phyloP scores from a whole-genome alignment of 1,140 invertebrate genomes.

The Matsumurasca onukii region DNA sequence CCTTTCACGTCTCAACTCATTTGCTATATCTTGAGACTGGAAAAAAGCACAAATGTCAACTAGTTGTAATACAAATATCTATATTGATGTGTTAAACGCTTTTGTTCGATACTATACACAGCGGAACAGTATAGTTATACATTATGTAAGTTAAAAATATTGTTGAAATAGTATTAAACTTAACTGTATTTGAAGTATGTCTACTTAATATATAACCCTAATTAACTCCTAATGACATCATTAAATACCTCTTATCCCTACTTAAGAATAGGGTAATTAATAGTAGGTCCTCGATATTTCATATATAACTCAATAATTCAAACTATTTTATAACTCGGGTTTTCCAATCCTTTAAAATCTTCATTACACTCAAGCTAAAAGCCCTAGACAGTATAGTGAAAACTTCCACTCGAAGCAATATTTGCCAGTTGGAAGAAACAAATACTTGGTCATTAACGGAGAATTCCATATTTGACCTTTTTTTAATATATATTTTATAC shows the following conservation, averaged over 20 bases:
- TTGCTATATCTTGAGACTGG: slow-evolving; percentile 3
- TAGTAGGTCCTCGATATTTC: background rate
- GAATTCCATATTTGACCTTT: no score
- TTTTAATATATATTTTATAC: no score
- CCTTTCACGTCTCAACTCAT: background rate
- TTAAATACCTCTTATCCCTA: background rate
- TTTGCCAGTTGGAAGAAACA: no score
- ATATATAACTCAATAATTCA: background rate
- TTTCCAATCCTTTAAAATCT: no score
- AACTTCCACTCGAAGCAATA: no score
- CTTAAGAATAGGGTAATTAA: background rate
- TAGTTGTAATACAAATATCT: background rate
- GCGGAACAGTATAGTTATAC: background rate
- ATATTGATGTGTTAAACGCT: background rate
- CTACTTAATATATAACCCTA: background rate
- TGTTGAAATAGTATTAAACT: background rate
- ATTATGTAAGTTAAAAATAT: background rate
- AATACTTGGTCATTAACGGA: no score
- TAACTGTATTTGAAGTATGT: background rate
- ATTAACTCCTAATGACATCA: background rate
- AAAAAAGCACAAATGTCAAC: background rate
- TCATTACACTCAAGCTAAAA: no score
- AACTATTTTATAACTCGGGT: no score
- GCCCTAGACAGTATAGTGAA: no score
- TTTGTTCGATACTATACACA: slow-evolving; percentile 2